Evolutionary conservation across 2,113 vertebrate species (phyloP).

Genomic region (Anolis carolinensis): DNA sequence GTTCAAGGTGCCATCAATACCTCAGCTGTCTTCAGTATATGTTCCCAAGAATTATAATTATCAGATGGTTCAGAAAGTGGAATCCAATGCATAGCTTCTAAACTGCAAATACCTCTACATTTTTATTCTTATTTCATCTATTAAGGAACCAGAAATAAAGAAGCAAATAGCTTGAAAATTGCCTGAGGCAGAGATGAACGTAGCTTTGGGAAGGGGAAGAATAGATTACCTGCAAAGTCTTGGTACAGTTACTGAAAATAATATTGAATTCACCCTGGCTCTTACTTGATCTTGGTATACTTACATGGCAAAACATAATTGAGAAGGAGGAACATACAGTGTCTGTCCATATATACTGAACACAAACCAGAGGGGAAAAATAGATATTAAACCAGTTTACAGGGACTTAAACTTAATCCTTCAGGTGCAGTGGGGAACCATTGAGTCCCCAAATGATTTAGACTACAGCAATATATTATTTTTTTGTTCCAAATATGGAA

Average conservation of each 20-base stretch:
- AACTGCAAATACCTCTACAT: no score
- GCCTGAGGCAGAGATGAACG: background rate
- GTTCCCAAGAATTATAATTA: constrained; percentile 11
- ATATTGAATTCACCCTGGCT: background rate
- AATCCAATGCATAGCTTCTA: constrained; percentile 15
- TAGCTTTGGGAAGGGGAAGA: constrained; percentile 15
- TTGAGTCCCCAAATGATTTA: no score
- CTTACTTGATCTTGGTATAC: background rate
- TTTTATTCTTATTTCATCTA: no score
- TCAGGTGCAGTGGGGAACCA: no score
- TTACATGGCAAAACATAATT: background rate
- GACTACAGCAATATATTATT: no score
- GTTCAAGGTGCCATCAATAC: background rate
- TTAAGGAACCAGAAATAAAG: background rate
- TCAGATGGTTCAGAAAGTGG: background rate
- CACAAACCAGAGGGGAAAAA: background rate
- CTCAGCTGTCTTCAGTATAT: constrained; percentile 1
- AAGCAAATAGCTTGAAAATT: constrained; percentile 35
- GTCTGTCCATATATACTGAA: background rate
- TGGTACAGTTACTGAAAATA: background rate
- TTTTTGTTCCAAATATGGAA: no score
- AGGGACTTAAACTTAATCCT: background rate
- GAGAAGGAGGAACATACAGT: no score
- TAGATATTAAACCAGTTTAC: background rate
- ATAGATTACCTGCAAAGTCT: constrained; percentile 7